phyloP scores from a whole-genome alignment of 2,113 vertebrate species.

The Mus pahari region DNA sequence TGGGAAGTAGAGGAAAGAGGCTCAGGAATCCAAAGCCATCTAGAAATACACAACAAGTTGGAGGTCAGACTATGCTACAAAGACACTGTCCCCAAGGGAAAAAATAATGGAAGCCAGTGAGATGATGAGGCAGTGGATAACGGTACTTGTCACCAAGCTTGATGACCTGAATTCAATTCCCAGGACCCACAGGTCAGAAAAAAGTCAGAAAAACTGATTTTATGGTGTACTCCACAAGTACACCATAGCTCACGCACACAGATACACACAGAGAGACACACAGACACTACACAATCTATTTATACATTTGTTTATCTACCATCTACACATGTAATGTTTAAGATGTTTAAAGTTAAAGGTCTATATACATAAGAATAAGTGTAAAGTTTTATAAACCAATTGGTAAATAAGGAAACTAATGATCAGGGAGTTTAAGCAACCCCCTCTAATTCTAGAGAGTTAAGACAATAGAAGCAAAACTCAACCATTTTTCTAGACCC shows the following conservation, averaged over 20 bases:
- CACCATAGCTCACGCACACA: no score
- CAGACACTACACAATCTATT: background rate
- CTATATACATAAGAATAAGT: background rate
- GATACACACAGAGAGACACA: background rate
- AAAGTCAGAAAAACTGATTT: background rate
- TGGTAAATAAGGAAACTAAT: background rate
- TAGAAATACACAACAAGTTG: background rate
- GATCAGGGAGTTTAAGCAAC: background rate
- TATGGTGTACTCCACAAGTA: background rate
- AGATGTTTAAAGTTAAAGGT: background rate
- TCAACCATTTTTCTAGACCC: background rate
- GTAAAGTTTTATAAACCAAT: background rate
- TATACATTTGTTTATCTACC: background rate
- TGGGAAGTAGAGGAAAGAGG: background rate
- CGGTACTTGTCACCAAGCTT: background rate
- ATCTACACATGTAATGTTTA: background rate
- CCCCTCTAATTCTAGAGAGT: background rate
- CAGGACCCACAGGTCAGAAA: background rate
- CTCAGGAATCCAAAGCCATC: background rate
- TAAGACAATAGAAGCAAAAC: background rate
- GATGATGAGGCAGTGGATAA: background rate
- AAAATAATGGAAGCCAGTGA: no score
- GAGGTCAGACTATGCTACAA: background rate
- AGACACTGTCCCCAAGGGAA: no score
- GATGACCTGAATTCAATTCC: background rate